Percentiles rank a stretch among this genome's conserved stretches.
These are phyloP conservation scores for Acanthococcus lagerstroemiae DNA, from an alignment of 2,888 invertebrate genomes.

Conservation along the genomic window DNA sequence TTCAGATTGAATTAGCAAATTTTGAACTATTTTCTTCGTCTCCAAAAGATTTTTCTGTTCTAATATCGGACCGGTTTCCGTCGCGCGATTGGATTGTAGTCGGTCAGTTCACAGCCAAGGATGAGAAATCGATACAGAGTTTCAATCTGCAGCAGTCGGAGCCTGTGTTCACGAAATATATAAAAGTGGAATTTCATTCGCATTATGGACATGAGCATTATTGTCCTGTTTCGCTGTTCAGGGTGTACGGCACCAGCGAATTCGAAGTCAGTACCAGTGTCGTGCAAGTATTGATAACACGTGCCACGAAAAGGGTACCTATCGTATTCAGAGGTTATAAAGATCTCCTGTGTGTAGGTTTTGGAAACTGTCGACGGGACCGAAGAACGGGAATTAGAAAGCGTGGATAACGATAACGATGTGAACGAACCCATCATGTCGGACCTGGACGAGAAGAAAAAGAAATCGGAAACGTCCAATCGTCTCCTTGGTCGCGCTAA, in stretches of 20 bases:
- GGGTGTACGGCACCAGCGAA: conserved; percentile 86
- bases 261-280: conserved; percentile 55
- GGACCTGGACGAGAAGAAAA: conserved; percentile 45
- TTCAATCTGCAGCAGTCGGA: conserved; percentile 60
- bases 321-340: background rate
- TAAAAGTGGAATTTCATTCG: conserved; percentile 63
- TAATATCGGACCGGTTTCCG: conserved; percentile 79
- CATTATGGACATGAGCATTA: conserved; percentile 96
- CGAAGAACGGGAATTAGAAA: conserved; percentile 40
- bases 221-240: conserved; percentile 92
- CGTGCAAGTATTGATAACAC: conserved; percentile 2
- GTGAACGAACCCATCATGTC: conserved; percentile 52
- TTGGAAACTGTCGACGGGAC: conserved; percentile 37
- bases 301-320: background rate
- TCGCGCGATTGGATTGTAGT: conserved; percentile 84
- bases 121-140: conserved; percentile 75
- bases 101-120: conserved; percentile 77
- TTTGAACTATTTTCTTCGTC: conserved; percentile 96
- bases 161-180: conserved; percentile 39
- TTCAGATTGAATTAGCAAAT: conserved; percentile 80
- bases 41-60: conserved; percentile 82
- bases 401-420: conserved; percentile 54
- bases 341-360: conserved; percentile 34
- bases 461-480: conserved; percentile 44
- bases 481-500: conserved; percentile 77